Base-by-base conservation (phyloP, 1,140 invertebrate species). In the Euwallacea similis region DNA sequence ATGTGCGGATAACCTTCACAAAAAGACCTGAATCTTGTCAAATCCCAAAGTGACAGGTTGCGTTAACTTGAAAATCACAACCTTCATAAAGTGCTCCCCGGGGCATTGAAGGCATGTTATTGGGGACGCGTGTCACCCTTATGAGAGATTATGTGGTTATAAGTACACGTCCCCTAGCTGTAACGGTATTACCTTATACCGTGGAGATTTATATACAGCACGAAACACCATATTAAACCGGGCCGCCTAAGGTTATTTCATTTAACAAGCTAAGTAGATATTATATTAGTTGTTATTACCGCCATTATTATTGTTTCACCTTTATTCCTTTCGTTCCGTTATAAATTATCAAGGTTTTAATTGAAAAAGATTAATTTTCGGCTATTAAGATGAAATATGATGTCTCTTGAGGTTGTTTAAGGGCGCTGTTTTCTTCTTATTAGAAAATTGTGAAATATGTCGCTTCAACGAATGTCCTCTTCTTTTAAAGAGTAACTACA, bases 61-160 rank as follows among this genome's bases (percentile, higher is more conserved):
- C 21, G 21, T 33, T 50, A 50, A 13, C 46, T 43, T 44, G 55
- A 71, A 66, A 71, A 71, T 65, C 63, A 71, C 62, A 65, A 71
- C 44, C 61, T 64, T 71, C 69, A 71, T 71, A 71, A 71, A 71
- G 69, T 71, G 61, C 62, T 65, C 69, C 69, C 43, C 62, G 47
- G 69, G 69, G 69, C 47, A 60, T 58, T 21, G 60, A 42, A 63
- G 68, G 68, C 60, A 70, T 70, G 61, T 71, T 65, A 62, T 71
- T 71, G 60, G 63, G 50, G 69, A 55, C 69, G 69, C 69, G 69
- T 65, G 69, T 71, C 69, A 71, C 69, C 69, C 69, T 71, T 71
- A 66, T 71, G 69, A 71, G 69, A 71, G 69, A 71, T 71, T 72
- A 72, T 72, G 71, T 67, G 71, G 71, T 72, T 72, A 72, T 72